Evolutionary conservation across 2,888 invertebrate species (phyloP), one percentile per base, ranked within the genome.

Genomic region (Kryphioiulus occultus): DNA sequence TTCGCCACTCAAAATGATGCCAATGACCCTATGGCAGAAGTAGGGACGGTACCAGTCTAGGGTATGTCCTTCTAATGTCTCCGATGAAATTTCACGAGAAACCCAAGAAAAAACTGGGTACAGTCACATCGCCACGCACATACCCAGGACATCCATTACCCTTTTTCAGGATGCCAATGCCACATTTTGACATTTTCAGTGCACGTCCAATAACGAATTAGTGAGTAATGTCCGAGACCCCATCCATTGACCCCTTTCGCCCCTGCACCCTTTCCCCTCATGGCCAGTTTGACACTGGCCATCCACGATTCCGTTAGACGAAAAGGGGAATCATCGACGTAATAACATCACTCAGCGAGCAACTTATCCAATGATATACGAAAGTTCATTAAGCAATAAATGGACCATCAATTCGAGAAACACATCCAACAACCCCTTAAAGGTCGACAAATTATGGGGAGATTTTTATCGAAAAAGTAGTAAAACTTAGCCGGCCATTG

Each of bases 361-460:
- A 30, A 30, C 78, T 78, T 78, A 30, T 78, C 78, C 78, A 17
- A 78, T 78, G 78, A 78, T 78, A 78, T 78, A 78, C 30, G 78
- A 78, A 78, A 78, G 78, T 78, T 78, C 78, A 78, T 78, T 30
- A 30, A 78, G 78, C 78, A 78, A 78, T 78, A 78, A 78, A 78
- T 30, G 78, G 78, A 78, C 78, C 78, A 78, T 78, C 78, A 78
- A 78, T 78, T 78, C 78, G 78, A 78, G 78, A 78, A 78, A 78
- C 78, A 78, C 78, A 78, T 78, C 78, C 78, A 78, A 78, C 78
- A 78, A 30, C 78, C 78, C 78, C 78, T 78, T 78, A 78, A 78
- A 78, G 78, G 78, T 78, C 78, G 78, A 78, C 78, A 78, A 78
- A 78, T 78, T 78, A 78, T 78, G 78, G 78, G 78, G 78, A 78